Percentiles rank a stretch among this genome's conserved stretches.
phyloP scores from a whole-genome alignment of 2,797 vertebrate genomes.

The Clamator glandarius region DNA sequence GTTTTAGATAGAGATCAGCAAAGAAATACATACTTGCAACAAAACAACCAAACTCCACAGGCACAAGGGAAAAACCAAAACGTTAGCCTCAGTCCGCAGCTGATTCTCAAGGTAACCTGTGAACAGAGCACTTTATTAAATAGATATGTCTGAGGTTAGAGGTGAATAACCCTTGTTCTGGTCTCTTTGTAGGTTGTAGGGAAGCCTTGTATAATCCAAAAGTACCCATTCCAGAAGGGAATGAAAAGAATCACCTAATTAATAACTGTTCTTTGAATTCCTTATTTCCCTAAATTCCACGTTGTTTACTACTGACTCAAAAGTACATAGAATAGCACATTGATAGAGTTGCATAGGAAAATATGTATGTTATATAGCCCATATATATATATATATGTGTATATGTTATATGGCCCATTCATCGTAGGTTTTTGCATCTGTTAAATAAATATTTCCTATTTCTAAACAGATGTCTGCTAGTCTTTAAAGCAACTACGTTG shows the following conservation, averaged over 20 bases:
- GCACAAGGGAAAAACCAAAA: not conserved
- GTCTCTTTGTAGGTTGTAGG: not conserved
- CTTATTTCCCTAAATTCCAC: not conserved
- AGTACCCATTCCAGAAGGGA: rapidly evolving
- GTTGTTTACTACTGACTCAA: not conserved
- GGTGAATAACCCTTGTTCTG: not conserved
- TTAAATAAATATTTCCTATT: not conserved
- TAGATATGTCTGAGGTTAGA: not conserved
- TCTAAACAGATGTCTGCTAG: not conserved
- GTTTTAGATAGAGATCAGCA: not conserved
- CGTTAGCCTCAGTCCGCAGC: not conserved
- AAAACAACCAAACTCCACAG: not conserved
- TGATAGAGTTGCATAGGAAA: not conserved
- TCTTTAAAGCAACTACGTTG: not conserved
- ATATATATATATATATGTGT: too few relatives aligned
- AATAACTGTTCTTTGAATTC: not conserved
- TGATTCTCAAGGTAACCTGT: not conserved
- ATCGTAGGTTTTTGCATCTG: not conserved
- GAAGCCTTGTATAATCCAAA: not conserved
- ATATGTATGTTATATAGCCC: not conserved
- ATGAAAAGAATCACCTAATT: not conserved
- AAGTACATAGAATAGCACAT: not conserved
- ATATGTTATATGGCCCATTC: not conserved
- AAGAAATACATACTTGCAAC: not conserved
- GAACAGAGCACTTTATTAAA: not conserved